phyloP scores from a whole-genome alignment of 1,140 invertebrate species.

The Teleopsis dalmanni region DNA sequence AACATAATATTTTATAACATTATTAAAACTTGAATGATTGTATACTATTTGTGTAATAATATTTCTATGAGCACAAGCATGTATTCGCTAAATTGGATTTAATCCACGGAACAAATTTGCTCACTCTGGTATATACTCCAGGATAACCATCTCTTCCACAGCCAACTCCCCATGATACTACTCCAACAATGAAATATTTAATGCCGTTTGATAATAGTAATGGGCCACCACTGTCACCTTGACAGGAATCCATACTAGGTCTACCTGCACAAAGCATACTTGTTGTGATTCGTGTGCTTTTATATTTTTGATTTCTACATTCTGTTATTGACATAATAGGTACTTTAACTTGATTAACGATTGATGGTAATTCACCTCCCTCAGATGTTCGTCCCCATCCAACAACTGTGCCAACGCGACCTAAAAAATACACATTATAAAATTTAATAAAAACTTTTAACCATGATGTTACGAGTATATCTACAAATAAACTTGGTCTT shows the following conservation, averaged over 20 bases:
- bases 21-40: no score
- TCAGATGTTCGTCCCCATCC: slow-evolving; percentile 79
- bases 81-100: slow-evolving; percentile 42
- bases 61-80: slow-evolving; percentile 36
- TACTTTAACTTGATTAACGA: slow-evolving; percentile 75
- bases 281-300: slow-evolving; percentile 66
- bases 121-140: slow-evolving; percentile 42
- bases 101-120: slow-evolving; percentile 43
- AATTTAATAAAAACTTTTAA: not conserved
- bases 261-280: slow-evolving; percentile 76
- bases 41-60: no score
- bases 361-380: slow-evolving; percentile 68
- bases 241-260: slow-evolving; percentile 74
- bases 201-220: slow-evolving; percentile 62
- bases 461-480: no score
- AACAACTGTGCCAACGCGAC: slow-evolving; percentile 57
- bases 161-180: slow-evolving; percentile 61
- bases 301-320: slow-evolving; percentile 74
- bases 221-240: slow-evolving; percentile 78
- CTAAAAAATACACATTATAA: slow-evolving; percentile 19
- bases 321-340: slow-evolving; percentile 70
- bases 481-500: no score
- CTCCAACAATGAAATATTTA: slow-evolving; percentile 66
- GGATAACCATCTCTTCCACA: slow-evolving; percentile 59
- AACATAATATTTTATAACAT: no score